Evolutionary conservation across 2,888 invertebrate genomes (phyloP).

Genomic region (Lasioglossum leucozonium): DNA sequence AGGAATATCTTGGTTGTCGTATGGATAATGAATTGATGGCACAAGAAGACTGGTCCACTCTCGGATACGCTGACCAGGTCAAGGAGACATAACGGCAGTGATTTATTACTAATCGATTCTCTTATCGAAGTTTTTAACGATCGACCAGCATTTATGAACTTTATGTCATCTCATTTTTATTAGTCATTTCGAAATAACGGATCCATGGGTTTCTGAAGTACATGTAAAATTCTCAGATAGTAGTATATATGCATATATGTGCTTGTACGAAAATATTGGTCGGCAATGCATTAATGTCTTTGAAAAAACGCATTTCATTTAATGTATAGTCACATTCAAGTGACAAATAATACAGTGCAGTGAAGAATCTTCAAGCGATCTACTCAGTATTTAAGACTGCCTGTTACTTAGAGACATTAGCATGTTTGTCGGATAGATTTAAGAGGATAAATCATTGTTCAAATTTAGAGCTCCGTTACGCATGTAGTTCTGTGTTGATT

Average conservation of each 20-base stretch:
- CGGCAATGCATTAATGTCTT: constrained; percentile 5
- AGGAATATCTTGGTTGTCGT: constrained; percentile 95
- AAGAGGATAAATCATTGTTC: neutral
- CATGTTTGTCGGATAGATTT: constrained; percentile 30
- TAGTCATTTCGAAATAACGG: neutral
- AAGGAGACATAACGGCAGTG: constrained; percentile 77
- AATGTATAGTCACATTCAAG: constrained; percentile 1
- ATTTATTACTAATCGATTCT: constrained; percentile 52
- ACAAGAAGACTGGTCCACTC: constrained; percentile 94
- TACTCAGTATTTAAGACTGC: constrained; percentile 23
- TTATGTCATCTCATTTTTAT: constrained; percentile 16
- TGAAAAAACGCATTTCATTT: constrained; percentile 1
- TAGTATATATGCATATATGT: constrained; percentile 23
- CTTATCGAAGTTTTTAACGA: constrained; percentile 38
- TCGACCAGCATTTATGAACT: constrained; percentile 36
- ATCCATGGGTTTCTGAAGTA: constrained; percentile 14
- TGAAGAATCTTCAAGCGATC: constrained; percentile 1
- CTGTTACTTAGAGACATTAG: constrained; percentile 27
- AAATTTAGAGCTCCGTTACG: constrained; percentile 13
- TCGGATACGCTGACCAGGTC: constrained; percentile 88
- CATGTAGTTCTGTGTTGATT: constrained; percentile 28
- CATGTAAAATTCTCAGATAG: constrained; percentile 17
- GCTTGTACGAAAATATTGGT: constrained; percentile 23
- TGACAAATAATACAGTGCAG: constrained; percentile 39
- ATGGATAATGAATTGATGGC: constrained; percentile 98